Evolutionary conservation across 2,888 invertebrate genomes (phyloP).

Genomic region (Nomada fabriciana): DNA sequence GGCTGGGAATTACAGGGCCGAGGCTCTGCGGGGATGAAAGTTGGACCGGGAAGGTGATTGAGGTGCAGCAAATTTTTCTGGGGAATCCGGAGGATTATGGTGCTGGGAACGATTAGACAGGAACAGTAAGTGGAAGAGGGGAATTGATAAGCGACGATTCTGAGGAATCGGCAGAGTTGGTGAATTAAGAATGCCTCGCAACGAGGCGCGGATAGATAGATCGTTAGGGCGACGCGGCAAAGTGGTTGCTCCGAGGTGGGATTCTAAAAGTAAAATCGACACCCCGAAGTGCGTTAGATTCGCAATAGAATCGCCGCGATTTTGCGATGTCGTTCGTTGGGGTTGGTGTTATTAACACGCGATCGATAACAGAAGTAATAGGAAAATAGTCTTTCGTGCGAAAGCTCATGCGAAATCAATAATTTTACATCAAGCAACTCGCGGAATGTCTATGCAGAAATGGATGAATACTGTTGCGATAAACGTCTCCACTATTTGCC

Average conservation of each 20-base stretch:
- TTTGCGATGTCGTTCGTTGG: no score
- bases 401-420: no score
- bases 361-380: no score
- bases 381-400: no score
- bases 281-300: not conserved
- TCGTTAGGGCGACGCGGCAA: no score
- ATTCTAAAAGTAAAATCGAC: no score
- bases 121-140: not conserved
- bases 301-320: not conserved
- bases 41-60: not conserved
- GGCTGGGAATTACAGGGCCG: not conserved
- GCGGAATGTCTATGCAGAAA: no score
- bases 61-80: not conserved
- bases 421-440: no score
- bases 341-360: not conserved
- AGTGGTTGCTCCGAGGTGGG: no score
- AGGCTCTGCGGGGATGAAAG: not conserved
- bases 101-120: slow-evolving; percentile 14
- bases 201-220: no score
- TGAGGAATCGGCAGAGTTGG: not conserved
- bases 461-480: no score
- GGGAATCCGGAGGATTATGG: not conserved
- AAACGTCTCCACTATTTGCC: no score
- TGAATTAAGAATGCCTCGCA: not conserved
- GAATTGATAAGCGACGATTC: not conserved